Evolutionary conservation across 1,140 invertebrate species (phyloP).

Genomic region (Oncopeltus fasciatus): DNA sequence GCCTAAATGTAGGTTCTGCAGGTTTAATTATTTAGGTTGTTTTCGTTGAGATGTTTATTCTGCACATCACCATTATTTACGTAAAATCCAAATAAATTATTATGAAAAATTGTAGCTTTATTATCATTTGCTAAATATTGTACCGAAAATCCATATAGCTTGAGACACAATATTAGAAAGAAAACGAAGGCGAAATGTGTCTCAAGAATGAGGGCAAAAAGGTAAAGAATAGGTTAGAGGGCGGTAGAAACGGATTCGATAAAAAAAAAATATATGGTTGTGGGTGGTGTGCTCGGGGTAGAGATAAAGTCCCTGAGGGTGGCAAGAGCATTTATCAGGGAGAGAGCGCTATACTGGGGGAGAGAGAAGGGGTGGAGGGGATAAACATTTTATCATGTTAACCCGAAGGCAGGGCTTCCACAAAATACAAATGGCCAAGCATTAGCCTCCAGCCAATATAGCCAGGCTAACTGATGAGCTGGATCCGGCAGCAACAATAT

Average conservation of each 20-base stretch:
- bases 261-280: constrained; percentile 6
- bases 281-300: background rate
- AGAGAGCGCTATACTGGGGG: too few relatives aligned
- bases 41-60: too few relatives aligned
- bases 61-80: too few relatives aligned
- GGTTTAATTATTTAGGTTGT: too few relatives aligned
- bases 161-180: too few relatives aligned
- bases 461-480: background rate
- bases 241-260: background rate
- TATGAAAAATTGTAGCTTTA: too few relatives aligned
- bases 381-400: background rate
- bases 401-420: too few relatives aligned
- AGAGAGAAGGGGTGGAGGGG: background rate
- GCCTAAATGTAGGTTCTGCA: too few relatives aligned
- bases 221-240: background rate
- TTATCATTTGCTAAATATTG: too few relatives aligned
- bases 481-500: background rate
- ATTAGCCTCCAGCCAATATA: background rate
- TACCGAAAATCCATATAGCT: too few relatives aligned
- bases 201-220: background rate
- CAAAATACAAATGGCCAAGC: background rate
- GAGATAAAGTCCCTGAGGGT: background rate
- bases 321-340: background rate
- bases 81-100: too few relatives aligned
- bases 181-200: too few relatives aligned